Conservation (phyloP, 2,888 invertebrate species). For the Caenorhabditis doughertyi region DNA sequence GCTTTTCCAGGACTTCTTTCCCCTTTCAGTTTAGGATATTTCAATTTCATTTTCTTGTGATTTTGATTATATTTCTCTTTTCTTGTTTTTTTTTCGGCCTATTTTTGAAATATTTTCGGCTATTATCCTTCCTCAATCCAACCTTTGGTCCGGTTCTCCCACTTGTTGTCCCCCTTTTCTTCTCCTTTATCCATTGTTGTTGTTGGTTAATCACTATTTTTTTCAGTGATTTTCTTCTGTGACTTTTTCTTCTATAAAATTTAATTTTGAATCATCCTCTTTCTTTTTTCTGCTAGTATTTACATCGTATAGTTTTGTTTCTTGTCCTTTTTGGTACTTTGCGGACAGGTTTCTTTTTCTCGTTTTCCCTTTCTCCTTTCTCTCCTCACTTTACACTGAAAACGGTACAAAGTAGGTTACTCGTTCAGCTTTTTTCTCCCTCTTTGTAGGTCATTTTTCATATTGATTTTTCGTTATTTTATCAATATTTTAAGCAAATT, state of each 20-base stretch:
- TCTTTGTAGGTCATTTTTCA: constrained; percentile 4
- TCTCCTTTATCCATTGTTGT: constrained; percentile 18
- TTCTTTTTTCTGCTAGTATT: not conserved
- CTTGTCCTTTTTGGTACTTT: not conserved
- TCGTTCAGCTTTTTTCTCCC: not conserved
- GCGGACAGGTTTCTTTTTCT: constrained; percentile 19
- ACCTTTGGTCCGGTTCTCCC: constrained; percentile 7
- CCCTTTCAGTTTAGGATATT: constrained; percentile 51
- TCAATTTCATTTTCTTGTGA: constrained; percentile 50
- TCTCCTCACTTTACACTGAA: constrained; percentile 27
- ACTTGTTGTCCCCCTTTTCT: constrained; percentile 5
- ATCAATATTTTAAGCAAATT: not conserved
- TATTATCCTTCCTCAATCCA: constrained; percentile 3
- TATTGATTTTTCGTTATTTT: constrained; percentile 10
- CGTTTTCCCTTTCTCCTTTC: not conserved
- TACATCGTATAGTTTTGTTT: not conserved
- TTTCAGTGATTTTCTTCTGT: constrained; percentile 19
- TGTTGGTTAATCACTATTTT: constrained; percentile 31
- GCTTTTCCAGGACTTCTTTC: not conserved
- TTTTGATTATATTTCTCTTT: constrained; percentile 37
- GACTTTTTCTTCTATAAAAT: constrained; percentile 9
- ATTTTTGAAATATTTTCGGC: constrained; percentile 20
- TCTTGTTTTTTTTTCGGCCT: constrained; percentile 20
- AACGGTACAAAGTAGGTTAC: constrained; percentile 30
- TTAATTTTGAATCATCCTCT: not conserved